Evolutionary conservation across 2,888 invertebrate species (phyloP).

Genomic region (Acanthoscelides obtectus): DNA sequence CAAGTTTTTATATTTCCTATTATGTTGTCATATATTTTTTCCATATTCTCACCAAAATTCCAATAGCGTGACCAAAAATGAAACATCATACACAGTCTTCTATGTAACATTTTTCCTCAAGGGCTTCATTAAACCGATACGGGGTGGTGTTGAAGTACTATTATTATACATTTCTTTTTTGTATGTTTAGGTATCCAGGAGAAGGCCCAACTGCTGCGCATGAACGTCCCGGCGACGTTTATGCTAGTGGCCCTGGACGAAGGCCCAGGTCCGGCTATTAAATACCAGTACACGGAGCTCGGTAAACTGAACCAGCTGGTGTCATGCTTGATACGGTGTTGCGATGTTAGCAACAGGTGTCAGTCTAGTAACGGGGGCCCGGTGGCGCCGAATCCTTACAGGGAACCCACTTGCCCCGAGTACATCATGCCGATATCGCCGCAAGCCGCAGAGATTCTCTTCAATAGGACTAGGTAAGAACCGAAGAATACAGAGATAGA

Average conservation of each 20-base stretch:
- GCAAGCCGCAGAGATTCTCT: constrained; percentile 77
- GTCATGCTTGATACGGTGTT: constrained; percentile 84
- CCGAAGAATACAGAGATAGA: too few species aligned
- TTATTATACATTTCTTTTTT: neutral
- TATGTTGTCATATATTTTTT: too few species aligned
- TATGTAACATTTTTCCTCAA: too few species aligned
- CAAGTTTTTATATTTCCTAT: too few species aligned
- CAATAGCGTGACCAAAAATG: too few species aligned
- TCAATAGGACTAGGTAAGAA: constrained; percentile 68
- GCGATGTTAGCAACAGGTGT: constrained; percentile 67
- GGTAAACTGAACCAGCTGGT: constrained; percentile 91
- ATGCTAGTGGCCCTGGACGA: constrained; percentile 91
- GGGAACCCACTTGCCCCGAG: constrained; percentile 60
- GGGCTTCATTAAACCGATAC: too few species aligned
- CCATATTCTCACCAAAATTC: too few species aligned
- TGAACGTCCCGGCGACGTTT: constrained; percentile 86
- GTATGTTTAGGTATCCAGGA: constrained; percentile 53
- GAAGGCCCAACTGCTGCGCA: constrained; percentile 59
- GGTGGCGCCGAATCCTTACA: constrained; percentile 67
- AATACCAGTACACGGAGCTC: constrained; percentile 93
- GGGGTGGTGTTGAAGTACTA: too few species aligned
- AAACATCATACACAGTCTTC: too few species aligned
- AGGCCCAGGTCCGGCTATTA: constrained; percentile 86
- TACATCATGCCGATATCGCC: constrained; percentile 65
- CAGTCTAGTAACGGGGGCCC: constrained; percentile 53